A percentile compares a stretch with the other conserved stretches of the same genome.
Evolutionary conservation across 2,797 vertebrate species (phyloP).

Genomic region (Gouania willdenowi): DNA sequence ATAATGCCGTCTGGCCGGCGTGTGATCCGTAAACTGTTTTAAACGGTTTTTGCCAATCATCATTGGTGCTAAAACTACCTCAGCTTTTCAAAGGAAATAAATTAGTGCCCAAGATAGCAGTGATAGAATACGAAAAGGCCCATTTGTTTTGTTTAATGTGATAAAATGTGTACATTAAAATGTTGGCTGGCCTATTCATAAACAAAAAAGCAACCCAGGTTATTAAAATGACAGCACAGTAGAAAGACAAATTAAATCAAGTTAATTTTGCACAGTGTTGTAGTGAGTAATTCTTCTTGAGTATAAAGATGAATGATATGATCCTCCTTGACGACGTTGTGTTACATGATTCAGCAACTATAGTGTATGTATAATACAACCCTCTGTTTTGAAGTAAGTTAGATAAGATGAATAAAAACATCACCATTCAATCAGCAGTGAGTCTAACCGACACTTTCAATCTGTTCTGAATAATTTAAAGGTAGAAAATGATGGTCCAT

Average conservation of each 20-base stretch:
- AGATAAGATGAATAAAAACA: slow-evolving; percentile 16
- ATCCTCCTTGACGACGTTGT: too few species aligned
- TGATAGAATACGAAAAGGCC: background rate
- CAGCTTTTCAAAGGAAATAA: slow-evolving; percentile 12
- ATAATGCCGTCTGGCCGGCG: slow-evolving; percentile 36
- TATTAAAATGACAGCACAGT: too few species aligned
- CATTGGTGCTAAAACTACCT: slow-evolving; percentile 13
- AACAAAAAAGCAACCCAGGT: background rate
- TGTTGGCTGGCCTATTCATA: background rate
- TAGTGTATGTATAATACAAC: too few species aligned
- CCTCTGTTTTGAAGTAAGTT: too few species aligned
- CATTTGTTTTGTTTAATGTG: background rate
- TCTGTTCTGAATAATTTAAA: slow-evolving; percentile 46
- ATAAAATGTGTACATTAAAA: too few species aligned
- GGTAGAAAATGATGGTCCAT: slow-evolving; percentile 32
- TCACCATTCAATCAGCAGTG: slow-evolving; percentile 20
- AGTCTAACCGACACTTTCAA: slow-evolving; percentile 29
- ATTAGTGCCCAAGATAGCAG: slow-evolving; percentile 6
- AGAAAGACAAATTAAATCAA: too few species aligned
- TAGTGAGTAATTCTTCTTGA: too few species aligned
- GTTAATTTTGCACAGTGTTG: too few species aligned
- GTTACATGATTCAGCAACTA: too few species aligned
- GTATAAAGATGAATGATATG: too few species aligned
- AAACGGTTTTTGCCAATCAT: slow-evolving; percentile 26
- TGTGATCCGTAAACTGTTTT: slow-evolving; percentile 39